A percentile compares a stretch with the other conserved stretches of the same genome.
phyloP scores from a whole-genome alignment of 2,888 invertebrate species.

The Epistrophella euchroma region DNA sequence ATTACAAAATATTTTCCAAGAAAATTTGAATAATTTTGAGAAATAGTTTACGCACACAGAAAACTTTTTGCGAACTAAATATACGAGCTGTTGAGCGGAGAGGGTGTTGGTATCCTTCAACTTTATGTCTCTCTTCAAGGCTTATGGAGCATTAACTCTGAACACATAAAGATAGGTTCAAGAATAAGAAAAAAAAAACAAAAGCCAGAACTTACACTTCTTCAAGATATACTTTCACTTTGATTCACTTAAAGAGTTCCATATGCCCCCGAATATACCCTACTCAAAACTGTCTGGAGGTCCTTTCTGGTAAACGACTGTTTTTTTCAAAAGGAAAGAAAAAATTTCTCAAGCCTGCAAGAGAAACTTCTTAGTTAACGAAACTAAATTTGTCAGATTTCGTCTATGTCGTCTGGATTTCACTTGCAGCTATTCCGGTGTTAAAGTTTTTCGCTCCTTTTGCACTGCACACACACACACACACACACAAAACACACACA shows the following conservation, averaged over 20 bases:
- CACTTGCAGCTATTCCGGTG: conserved; percentile 74
- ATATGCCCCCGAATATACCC: conserved; percentile 34
- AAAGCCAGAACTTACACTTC: conserved; percentile 7
- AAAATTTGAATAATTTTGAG: conserved; percentile 72
- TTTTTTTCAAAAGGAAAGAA: conserved; percentile 7
- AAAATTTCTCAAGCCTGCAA: conserved; percentile 25
- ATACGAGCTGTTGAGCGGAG: background rate
- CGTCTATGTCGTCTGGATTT: conserved; percentile 75
- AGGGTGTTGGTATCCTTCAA: conserved; percentile 48
- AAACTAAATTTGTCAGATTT: conserved; percentile 75
- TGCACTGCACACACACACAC: background rate
- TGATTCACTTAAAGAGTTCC: conserved; percentile 64
- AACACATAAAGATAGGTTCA: conserved; percentile 29
- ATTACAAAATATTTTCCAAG: conserved; percentile 70
- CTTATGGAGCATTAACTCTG: conserved; percentile 51
- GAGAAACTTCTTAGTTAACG: conserved; percentile 61
- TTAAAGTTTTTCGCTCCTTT: conserved; percentile 52
- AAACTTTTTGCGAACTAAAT: conserved; percentile 39
- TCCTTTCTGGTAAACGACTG: conserved; percentile 51
- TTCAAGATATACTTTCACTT: conserved; percentile 68
- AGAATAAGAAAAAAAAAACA: conserved; percentile 9
- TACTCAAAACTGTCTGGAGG: conserved; percentile 51
- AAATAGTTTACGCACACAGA: conserved; percentile 53
- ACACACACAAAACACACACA: background rate
- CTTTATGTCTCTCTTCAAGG: conserved; percentile 61